Evolutionary conservation across 2,797 vertebrate genomes (phyloP).

Genomic region (Scarus forsteni): DNA sequence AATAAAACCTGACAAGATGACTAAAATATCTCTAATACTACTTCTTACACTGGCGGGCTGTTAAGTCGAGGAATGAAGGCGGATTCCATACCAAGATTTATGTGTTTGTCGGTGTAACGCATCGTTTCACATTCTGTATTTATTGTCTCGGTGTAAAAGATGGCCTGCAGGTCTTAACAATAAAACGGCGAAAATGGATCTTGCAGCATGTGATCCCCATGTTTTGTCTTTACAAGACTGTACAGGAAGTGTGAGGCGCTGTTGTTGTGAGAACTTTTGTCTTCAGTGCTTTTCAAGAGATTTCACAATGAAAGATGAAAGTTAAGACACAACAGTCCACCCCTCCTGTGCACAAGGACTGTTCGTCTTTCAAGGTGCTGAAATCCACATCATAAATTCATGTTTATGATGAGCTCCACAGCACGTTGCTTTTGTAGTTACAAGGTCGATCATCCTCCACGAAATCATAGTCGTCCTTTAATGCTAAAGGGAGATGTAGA

Average conservation of each 20-base stretch:
- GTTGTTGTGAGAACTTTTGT: constrained; percentile 27
- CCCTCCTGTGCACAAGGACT: not conserved
- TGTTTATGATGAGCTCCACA: constrained; percentile 19
- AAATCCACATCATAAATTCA: constrained; percentile 10
- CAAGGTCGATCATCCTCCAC: constrained; percentile 30
- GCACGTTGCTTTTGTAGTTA: constrained; percentile 49
- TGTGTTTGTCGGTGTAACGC: constrained; percentile 29
- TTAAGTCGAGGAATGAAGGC: constrained; percentile 14
- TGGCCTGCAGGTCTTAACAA: constrained; percentile 36
- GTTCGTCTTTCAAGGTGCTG: constrained; percentile 19
- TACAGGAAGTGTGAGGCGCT: not conserved
- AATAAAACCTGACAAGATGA: constrained; percentile 19
- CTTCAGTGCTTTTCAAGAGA: constrained; percentile 10
- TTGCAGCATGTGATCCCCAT: constrained; percentile 41
- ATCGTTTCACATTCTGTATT: constrained; percentile 42
- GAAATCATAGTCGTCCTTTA: constrained; percentile 45
- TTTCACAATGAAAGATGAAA: constrained; percentile 2
- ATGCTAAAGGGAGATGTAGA: constrained; percentile 39
- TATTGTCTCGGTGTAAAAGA: constrained; percentile 41
- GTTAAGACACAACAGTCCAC: constrained; percentile 20
- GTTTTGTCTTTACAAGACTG: constrained; percentile 33
- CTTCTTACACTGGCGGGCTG: not conserved
- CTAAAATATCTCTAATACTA: constrained; percentile 6
- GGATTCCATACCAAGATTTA: constrained; percentile 38
- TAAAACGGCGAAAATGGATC: constrained; percentile 21